These are phyloP conservation scores for Brachionus calyciflorus DNA, from an alignment of 1,140 invertebrate species.

Conservation along the genomic window DNA sequence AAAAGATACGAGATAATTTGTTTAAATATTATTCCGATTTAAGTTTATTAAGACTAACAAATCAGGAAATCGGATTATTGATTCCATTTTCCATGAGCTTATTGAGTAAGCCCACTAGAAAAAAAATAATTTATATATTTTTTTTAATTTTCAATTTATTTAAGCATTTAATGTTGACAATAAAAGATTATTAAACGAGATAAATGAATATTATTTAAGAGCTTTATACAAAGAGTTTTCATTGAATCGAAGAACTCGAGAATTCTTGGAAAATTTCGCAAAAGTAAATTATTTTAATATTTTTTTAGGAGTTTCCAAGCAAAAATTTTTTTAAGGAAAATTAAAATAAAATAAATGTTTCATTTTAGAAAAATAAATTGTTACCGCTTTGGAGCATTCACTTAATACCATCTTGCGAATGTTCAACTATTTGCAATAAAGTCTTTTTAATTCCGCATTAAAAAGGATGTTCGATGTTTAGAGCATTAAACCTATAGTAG, in stretches of 20 bases:
- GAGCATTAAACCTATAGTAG: too few species aligned
- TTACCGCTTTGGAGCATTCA: too few species aligned
- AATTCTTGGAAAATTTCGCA: constrained; percentile 3
- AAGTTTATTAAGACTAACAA: neutral
- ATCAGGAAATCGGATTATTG: neutral
- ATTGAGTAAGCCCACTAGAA: neutral
- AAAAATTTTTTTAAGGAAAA: too few species aligned
- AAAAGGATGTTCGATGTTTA: too few species aligned
- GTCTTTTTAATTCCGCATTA: too few species aligned
- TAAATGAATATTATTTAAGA: constrained; percentile 31
- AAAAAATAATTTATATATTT: neutral
- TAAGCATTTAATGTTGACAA: neutral
- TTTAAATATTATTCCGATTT: constrained; percentile 36
- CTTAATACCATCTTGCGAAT: too few species aligned
- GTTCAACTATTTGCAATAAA: too few species aligned
- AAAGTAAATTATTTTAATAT: neutral
- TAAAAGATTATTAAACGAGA: neutral
- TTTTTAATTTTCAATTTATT: neutral
- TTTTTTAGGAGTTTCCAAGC: too few species aligned
- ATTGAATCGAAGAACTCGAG: neutral
- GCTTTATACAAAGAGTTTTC: constrained; percentile 13
- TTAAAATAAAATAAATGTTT: too few species aligned
- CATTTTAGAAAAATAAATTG: too few species aligned
- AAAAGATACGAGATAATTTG: neutral
- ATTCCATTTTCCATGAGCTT: constrained; percentile 4